Base-by-base conservation (phyloP, 37 sponge, comb jelly and placozoan genomes). In the Halisarca cf. caerulea region DNA sequence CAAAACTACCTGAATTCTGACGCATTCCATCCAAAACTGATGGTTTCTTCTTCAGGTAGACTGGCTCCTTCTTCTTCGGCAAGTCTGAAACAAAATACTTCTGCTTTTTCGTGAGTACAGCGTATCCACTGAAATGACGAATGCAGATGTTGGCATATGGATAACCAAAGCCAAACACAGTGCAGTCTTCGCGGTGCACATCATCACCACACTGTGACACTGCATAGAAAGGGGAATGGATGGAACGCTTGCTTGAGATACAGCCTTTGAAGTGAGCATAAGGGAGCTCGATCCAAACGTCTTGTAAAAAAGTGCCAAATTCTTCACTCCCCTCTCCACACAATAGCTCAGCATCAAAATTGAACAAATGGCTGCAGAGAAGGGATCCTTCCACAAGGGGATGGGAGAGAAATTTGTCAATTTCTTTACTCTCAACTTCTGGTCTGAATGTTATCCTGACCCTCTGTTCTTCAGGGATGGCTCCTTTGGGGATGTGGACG, bases 241-340 rank as follows among this genome's bases (percentile, higher is more conserved):
- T 20, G 33, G 33, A 28, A 32, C 25, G 7, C 33, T 36, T 35
- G 18, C 57, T 20, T 17, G 11, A 17, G 11, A 20, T 17, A 11
- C 17, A n/a, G 60, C 60, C 25, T n/a, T 27, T 27, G 60, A n/a
- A 11, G 17, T 11, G 57, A 20, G 57, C 17, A 17, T 17, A 6
- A 21, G 77, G 77, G 42, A 74, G 45, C 17, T 38, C 42, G 20
- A 74, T 74, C 77, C 77, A 74, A 20, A 74, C 77, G 24, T 74
- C 77, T 20, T 37, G 9, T 1, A 36, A n/a, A 39, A 74, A 74
- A 23, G 8, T 8, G 9, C 1, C 43, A 74, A 74, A 17, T 15
- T 40, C 23, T 7, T 41, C 45, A 24, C 44, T 44, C 18, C 20
- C 21, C 3, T 33, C 11, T 4, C n/a, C 77, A 74, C 41, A 33